Base-by-base conservation (phyloP, 2,113 vertebrate species). In the Indicator indicator region DNA sequence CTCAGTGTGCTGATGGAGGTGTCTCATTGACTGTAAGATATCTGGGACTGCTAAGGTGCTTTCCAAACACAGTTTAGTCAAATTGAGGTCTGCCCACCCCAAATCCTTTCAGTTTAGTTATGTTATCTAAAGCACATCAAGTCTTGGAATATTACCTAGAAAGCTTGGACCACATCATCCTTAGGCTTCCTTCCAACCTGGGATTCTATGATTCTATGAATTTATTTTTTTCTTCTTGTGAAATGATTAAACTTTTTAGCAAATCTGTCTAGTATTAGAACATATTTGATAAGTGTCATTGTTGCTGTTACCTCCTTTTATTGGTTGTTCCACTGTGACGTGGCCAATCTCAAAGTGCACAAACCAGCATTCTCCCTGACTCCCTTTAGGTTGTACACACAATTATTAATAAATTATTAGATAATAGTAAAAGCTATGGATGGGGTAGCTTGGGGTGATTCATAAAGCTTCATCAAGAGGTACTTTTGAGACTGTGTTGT, bases 341-440 rank as follows among this genome's bases (percentile, higher is more conserved):
- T 50, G 36, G 9, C 4, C 6, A 1, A 86, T 48, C 46, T 20
- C 19, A 48, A 48, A 20, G 46, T 30, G 10, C 24, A n/a, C 12
- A 46, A 88, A 69, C 3, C 1, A 0, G 4, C 20, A 30, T 92
- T 86, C 33, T 86, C n/a, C 1, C 1, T 10, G 9, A 48, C 4
- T 5, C 8, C 17, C 69, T 54, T 33, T 42, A 74, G 9, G 20
- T 46, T 86, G 12, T 28, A 40, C 2, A 0, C 12, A 44, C 6
- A 86, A 42, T 38, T 11, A 74, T 5, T 26, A 81, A 59, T 60
- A 84, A 90, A 86, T 74, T 68, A 42, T 65, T 78, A 68, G 85
- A 62, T 28, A 68, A 36, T 36, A 78, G 27, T 40, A 64, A 84
- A 72, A 60, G 2, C 6, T 60, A 30, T 58, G 11, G 1, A 3